phyloP scores from a whole-genome alignment of 2,797 vertebrate species.

The Rhinichthys osculus region DNA sequence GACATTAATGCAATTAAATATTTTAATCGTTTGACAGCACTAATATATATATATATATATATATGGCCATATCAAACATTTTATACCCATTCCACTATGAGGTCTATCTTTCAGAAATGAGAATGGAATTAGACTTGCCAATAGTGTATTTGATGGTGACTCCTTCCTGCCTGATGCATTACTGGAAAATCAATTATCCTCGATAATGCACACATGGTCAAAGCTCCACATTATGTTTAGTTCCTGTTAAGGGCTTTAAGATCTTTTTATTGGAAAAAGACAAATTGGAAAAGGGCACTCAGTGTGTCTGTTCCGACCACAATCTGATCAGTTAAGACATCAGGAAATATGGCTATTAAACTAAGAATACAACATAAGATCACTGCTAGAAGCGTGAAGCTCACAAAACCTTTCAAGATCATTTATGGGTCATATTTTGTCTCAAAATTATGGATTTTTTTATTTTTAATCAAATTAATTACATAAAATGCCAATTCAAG shows the following conservation, averaged over 20 bases:
- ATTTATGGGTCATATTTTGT: not conserved
- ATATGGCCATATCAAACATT: not conserved
- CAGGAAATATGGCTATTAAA: too few species aligned
- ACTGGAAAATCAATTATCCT: slow-evolving; percentile 66
- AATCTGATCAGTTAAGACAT: not conserved
- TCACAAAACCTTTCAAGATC: not conserved
- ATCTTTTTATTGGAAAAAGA: not conserved
- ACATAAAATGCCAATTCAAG: not conserved
- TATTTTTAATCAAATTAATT: not conserved
- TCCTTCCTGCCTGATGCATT: slow-evolving; percentile 59
- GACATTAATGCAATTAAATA: too few species aligned
- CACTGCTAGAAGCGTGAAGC: not conserved
- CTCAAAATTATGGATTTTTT: not conserved
- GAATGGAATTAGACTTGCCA: slow-evolving; percentile 62
- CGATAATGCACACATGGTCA: slow-evolving; percentile 65
- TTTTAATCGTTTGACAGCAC: too few species aligned
- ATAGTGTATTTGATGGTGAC: slow-evolving; percentile 67
- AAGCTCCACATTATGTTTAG: slow-evolving; percentile 49
- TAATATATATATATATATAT: too few species aligned
- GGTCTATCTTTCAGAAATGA: slow-evolving; percentile 58
- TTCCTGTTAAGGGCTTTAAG: not conserved
- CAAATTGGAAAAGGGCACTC: not conserved
- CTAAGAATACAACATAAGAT: not conserved
- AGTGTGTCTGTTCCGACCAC: slow-evolving; percentile 17
- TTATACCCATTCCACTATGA: not conserved